Evolutionary conservation across 2,113 vertebrate genomes (phyloP), one percentile per base, ranked within the genome.

Genomic region (Psilopsiagon aymara): DNA sequence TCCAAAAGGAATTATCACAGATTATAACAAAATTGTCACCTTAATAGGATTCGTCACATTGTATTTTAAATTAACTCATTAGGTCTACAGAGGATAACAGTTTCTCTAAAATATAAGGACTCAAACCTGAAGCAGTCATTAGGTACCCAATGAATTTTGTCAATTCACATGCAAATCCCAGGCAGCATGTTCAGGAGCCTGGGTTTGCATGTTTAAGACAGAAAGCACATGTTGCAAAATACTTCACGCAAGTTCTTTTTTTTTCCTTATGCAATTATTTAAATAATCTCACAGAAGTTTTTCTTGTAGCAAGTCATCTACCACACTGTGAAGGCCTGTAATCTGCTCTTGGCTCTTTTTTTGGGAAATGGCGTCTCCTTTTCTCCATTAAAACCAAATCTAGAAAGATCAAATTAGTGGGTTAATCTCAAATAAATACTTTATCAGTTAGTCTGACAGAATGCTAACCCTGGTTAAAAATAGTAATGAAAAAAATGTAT

Each of bases 1-100:
- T 94, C 84, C 17, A 24, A 79, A 84, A 73, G 84, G 81, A 89
- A 57, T 91, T 87, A 87, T 76, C 78, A 75, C 39, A 89, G 60
- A 81, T 67, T 64, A n/a, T 52, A 90, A 90, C 25, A 86, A 91
- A 94, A 77, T 66, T 11, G 11, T 76, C 87, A 90, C 37, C 41
- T 83, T 83, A 88, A 77, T 82, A 52, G 80, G 66, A 88, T 90
- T 70, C 82, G 67, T 85, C 84, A 89, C 66, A 84, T 67, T 44
- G 13, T 60, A 47, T 66, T 84, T 91, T 79, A 82, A 84, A 89
- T 74, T 66, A 92, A 53, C 17, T 27, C 35, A 33, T 53, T 63
- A 77, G 63, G 70, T 74, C 59, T 85, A 33, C 31, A 86, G 68
- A 90, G 35, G 51, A 86, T 86, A 92, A 88, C 49, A 91, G 64